Percentiles rank a stretch among this genome's conserved stretches.
phyloP scores from a whole-genome alignment of 2,888 invertebrate genomes.

The Ornithoptera priamus region DNA sequence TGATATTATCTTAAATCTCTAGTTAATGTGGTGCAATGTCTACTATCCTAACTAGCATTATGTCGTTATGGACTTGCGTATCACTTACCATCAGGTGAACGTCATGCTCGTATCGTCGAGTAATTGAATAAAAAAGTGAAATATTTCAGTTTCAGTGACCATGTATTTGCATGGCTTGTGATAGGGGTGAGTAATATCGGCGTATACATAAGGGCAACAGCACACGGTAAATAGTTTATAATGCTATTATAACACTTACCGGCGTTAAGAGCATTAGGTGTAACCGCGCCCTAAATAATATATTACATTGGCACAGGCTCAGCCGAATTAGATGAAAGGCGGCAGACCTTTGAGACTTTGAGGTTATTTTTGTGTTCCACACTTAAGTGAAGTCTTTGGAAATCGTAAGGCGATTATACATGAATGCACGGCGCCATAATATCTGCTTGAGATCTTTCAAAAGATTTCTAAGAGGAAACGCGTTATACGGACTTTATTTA shows the following conservation, averaged over 20 bases:
- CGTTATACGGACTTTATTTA: conserved; percentile 16
- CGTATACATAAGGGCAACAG: conserved; percentile 2
- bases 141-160: too few relatives aligned
- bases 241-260: conserved; percentile 36
- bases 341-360: conserved; percentile 32
- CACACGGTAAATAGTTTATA: conserved; percentile 22
- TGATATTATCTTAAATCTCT: too few relatives aligned
- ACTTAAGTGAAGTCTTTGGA: conserved; percentile 34
- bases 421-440: conserved; percentile 27
- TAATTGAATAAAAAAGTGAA: too few relatives aligned
- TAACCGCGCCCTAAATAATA: conserved; percentile 42
- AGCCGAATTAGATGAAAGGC: conserved; percentile 32
- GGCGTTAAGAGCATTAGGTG: conserved; percentile 43
- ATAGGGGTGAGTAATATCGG: not conserved
- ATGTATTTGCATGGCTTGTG: too few relatives aligned
- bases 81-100: too few relatives aligned
- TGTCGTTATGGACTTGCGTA: too few relatives aligned
- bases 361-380: conserved; percentile 37
- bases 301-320: conserved; percentile 37
- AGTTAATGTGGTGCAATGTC: too few relatives aligned
- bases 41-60: too few relatives aligned
- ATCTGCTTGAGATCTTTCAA: conserved; percentile 25
- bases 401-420: conserved; percentile 38
- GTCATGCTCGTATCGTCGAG: too few relatives aligned
- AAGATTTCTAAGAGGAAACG: conserved; percentile 22